phyloP scores from a whole-genome alignment of 2,113 vertebrate genomes.

The Cettia cetti region DNA sequence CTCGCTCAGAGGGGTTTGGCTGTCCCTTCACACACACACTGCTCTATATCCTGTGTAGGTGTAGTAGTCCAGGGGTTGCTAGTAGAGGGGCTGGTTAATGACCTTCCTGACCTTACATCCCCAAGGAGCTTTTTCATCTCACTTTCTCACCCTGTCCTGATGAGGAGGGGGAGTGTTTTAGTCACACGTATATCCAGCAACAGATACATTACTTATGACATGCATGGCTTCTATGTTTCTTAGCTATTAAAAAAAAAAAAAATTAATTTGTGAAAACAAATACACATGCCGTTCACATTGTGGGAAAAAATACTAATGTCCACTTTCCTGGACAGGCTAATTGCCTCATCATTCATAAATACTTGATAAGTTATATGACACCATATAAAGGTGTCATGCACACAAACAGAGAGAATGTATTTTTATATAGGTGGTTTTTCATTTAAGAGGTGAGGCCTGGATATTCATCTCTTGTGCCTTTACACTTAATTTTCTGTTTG shows the following conservation, averaged over 20 bases:
- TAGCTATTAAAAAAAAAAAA: neutral
- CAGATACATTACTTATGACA: neutral
- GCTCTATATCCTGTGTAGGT: neutral
- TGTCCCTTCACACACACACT: neutral
- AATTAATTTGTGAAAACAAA: neutral
- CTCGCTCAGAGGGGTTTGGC: neutral
- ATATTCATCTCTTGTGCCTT: neutral
- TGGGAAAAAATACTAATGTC: neutral
- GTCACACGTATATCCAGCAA: neutral
- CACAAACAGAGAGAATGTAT: neutral
- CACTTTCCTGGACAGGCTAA: neutral
- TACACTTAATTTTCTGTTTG: neutral
- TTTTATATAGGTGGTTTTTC: neutral
- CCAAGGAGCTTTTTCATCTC: neutral
- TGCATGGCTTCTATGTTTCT: neutral
- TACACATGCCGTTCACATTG: neutral
- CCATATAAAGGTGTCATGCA: neutral
- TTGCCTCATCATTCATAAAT: neutral
- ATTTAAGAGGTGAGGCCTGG: neutral
- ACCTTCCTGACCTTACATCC: neutral
- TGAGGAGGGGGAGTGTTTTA: neutral
- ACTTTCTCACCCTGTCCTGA: too few relatives aligned
- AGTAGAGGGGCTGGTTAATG: fast-evolving
- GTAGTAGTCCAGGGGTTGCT: neutral
- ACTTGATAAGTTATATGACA: neutral